Percentiles rank a stretch among this genome's conserved stretches.
Conservation (phyloP, 2,888 invertebrate genomes). For the Drosophila melanocephala region DNA sequence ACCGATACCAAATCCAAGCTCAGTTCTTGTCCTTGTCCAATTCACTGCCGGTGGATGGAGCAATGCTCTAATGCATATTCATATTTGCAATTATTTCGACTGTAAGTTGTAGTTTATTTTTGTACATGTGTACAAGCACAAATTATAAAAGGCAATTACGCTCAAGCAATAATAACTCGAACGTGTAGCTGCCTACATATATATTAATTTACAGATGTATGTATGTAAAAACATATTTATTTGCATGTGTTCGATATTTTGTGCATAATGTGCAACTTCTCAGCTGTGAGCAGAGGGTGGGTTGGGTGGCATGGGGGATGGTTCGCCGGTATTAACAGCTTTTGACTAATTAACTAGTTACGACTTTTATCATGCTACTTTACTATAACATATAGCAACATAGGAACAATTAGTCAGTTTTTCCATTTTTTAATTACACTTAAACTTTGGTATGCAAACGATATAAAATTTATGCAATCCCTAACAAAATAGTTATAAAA, state of each 20-base stretch:
- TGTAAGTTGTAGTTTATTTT: neutral
- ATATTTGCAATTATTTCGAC: neutral
- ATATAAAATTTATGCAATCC: neutral
- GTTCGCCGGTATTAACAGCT: constrained; percentile 8
- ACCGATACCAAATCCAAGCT: constrained; percentile 41
- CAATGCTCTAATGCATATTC: constrained; percentile 4
- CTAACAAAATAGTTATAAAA: neutral
- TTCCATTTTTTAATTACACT: neutral
- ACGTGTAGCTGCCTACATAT: neutral
- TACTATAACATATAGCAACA: neutral
- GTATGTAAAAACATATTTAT: neutral
- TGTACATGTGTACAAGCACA: constrained; percentile 18
- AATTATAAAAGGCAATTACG: constrained; percentile 14
- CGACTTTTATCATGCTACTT: neutral
- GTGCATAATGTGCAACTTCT: constrained; percentile 60
- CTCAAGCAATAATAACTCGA: neutral
- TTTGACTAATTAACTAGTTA: neutral
- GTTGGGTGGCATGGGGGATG: neutral
- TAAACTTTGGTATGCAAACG: neutral
- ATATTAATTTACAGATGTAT: constrained; percentile 12
- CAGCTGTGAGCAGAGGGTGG: constrained; percentile 25
- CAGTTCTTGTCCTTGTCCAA: constrained; percentile 31
- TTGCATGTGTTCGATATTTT: constrained; percentile 36
- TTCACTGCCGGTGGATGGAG: constrained; percentile 53
- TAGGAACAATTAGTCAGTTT: neutral